Base-by-base conservation (phyloP, 2,113 vertebrate genomes). In the Corythaeola cristata region DNA sequence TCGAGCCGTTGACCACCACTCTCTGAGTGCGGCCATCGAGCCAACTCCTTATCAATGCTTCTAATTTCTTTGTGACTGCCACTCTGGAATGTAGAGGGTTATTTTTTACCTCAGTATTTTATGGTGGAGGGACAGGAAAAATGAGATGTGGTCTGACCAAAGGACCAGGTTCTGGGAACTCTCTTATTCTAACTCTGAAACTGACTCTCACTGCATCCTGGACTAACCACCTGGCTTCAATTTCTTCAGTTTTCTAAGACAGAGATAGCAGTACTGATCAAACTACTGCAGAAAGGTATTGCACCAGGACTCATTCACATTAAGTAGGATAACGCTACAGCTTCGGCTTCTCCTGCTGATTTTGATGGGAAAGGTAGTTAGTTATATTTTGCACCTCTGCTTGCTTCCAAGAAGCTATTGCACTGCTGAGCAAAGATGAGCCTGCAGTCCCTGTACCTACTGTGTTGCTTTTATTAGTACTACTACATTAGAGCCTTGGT, bases 401-500 rank as follows among this genome's bases (percentile, higher is more conserved):
- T 85, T 80, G 96, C 73, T 93, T 96, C 96, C 87, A 85, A 79
- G 84, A 89, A 96, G 60, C 77, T 93, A 82, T 88, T 89, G 91
- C 91, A 85, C 89, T 79, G 84, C 93, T 91, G 94, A 93, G 93
- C 91, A 92, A 78, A 92, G 89, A 96, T 91, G 94, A 96, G 89
- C 63, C 74, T 85, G 93, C 81, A 89, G 80, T 82, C 21, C 2
- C 81, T 85, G 69, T 71, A 82, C 96, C 94, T 91, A 96, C 93
- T 93, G 87, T 68, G 96, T 68, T 95, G 66, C 94, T 96, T 95
- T 93, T 97, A 94, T 96, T 97, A 94, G 93, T 77, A 82, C 84
- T 87, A 53, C 95, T 91, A 89, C 89, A 58, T 96, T 75, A 85
- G 64, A 95, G 77, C 73, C 6, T 33, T 75, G 87, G 91, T 96